These are phyloP conservation scores for Zeus faber DNA, from an alignment of 2,113 vertebrate species.

Conservation along the genomic window DNA sequence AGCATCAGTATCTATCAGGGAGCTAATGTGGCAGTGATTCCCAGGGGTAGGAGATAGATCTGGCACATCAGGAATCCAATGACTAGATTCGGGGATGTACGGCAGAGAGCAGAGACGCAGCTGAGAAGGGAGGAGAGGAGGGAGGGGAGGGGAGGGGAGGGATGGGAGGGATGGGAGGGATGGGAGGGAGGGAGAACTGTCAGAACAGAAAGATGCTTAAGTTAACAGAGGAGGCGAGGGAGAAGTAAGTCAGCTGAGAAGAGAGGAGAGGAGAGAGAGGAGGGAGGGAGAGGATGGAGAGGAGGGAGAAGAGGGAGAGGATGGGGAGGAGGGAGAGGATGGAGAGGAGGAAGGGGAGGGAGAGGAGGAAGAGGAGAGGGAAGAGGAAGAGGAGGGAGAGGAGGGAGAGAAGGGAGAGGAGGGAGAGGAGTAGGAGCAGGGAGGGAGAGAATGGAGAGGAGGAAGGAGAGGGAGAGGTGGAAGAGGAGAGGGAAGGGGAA, in stretches of 20 bases:
- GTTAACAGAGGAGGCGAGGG: too few species aligned
- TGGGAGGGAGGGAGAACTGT: too few species aligned
- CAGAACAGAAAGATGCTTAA: too few species aligned
- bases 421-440: too few species aligned
- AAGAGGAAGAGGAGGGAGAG: too few species aligned
- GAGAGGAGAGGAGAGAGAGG: background rate
- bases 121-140: conserved; percentile 9
- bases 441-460: too few species aligned
- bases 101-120: conserved; percentile 21
- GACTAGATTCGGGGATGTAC: conserved; percentile 38
- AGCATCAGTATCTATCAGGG: conserved; percentile 64
- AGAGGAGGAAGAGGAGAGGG: background rate
- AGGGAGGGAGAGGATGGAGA: background rate
- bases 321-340: background rate
- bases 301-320: background rate
- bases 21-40: conserved; percentile 69
- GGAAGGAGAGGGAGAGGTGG: too few species aligned
- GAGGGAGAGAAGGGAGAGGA: conserved; percentile 18
- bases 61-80: conserved; percentile 41
- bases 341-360: background rate
- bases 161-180: background rate
- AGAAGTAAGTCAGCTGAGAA: conserved; percentile 20
- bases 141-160: background rate
- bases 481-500: too few species aligned
- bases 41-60: conserved; percentile 54